These are phyloP conservation scores for Nephotettix cincticeps DNA, from an alignment of 1,140 invertebrate species.

Conservation along the genomic window DNA sequence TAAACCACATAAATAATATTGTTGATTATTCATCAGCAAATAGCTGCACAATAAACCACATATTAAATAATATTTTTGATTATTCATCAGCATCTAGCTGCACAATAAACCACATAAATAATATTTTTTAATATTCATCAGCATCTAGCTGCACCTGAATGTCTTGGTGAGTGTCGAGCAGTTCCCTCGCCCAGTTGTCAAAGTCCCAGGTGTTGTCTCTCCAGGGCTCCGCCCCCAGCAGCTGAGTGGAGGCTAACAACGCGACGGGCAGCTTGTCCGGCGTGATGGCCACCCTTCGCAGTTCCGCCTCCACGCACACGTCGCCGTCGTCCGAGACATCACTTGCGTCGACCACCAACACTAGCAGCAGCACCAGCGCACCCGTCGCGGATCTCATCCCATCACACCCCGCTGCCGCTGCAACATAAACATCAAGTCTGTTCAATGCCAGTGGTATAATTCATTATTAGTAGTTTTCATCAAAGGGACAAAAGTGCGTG, in stretches of 20 bases:
- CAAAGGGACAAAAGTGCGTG: too few relatives aligned
- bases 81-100: too few relatives aligned
- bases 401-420: not conserved
- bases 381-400: slow-evolving; percentile 1
- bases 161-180: slow-evolving; percentile 11
- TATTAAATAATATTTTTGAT: too few relatives aligned
- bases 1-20: too few relatives aligned
- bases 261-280: slow-evolving; percentile 28
- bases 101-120: too few relatives aligned
- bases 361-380: slow-evolving; percentile 6
- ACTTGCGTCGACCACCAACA: slow-evolving; percentile 3
- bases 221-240: not conserved
- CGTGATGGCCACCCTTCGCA: slow-evolving; percentile 24
- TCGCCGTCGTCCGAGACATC: not conserved
- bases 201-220: not conserved
- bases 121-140: too few relatives aligned
- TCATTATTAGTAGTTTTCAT: too few relatives aligned
- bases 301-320: slow-evolving; percentile 21
- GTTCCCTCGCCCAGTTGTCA: slow-evolving; percentile 21
- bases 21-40: too few relatives aligned
- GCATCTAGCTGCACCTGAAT: slow-evolving; percentile 8
- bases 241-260: slow-evolving; percentile 6
- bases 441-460: too few relatives aligned
- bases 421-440: too few relatives aligned
- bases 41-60: too few relatives aligned